These are phyloP conservation scores for Lepidurus couesii DNA, from an alignment of 1,140 invertebrate genomes.

Conservation along the genomic window DNA sequence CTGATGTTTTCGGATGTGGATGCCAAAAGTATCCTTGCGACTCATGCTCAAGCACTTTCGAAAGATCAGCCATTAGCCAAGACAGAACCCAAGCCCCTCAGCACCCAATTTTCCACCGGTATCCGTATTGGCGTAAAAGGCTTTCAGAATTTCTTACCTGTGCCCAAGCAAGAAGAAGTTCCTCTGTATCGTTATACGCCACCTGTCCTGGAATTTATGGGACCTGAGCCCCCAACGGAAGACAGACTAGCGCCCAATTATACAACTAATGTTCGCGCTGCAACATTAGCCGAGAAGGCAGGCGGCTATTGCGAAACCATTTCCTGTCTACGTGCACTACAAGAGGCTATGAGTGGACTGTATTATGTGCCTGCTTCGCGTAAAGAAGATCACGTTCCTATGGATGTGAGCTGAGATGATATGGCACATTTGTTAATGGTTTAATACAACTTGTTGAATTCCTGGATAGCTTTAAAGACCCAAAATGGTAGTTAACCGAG, in stretches of 20 bases:
- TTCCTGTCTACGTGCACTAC: conserved; percentile 78
- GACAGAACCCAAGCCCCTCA: conserved; percentile 34
- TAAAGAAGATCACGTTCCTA: background rate
- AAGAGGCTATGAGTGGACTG: conserved; percentile 72
- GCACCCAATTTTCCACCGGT: conserved; percentile 70
- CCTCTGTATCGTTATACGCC: conserved; percentile 65
- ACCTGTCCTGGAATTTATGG: conserved; percentile 54
- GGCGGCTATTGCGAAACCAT: conserved; percentile 78
- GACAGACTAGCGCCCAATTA: conserved; percentile 54
- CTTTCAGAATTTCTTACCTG: conserved; percentile 52
- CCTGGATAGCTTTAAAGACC: background rate
- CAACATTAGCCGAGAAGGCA: conserved; percentile 68
- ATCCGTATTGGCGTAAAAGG: conserved; percentile 63
- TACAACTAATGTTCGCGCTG: conserved; percentile 64
- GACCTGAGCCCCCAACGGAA: conserved; percentile 62
- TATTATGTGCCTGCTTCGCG: conserved; percentile 32
- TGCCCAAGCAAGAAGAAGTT: conserved; percentile 68
- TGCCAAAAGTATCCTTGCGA: conserved; percentile 78
- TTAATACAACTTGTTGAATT: background rate
- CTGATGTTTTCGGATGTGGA: conserved; percentile 85
- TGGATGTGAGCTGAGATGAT: background rate
- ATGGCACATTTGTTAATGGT: background rate
- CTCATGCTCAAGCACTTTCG: conserved; percentile 59
- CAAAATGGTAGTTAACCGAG: no score
- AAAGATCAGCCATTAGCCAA: conserved; percentile 40